Conservation (phyloP, 2,113 vertebrate species). For the Hiodon tergisus region DNA sequence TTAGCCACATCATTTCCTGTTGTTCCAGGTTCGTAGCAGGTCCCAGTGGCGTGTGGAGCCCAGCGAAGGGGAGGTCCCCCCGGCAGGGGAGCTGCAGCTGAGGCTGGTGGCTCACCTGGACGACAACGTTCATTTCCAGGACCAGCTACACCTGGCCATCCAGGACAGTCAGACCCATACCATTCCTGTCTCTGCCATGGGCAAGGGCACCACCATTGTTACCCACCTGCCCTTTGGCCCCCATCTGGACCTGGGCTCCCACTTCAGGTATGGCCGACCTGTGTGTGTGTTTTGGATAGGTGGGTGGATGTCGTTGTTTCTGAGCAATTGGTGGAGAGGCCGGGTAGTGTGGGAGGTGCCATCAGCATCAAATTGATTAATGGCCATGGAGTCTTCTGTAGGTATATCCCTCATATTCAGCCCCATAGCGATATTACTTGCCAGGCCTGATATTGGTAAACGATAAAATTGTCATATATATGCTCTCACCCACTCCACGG, state of each 20-base stretch:
- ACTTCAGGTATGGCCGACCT: constrained; percentile 69
- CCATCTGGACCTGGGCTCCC: constrained; percentile 67
- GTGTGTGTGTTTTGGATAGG: background rate
- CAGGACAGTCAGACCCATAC: constrained; percentile 52
- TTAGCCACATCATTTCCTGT: constrained; percentile 1
- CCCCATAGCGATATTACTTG: background rate
- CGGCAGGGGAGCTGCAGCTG: constrained; percentile 54
- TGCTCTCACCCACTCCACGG: background rate
- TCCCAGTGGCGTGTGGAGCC: constrained; percentile 71
- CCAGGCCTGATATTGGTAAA: background rate
- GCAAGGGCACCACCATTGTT: constrained; percentile 75
- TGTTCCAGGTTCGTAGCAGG: constrained; percentile 50
- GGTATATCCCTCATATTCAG: constrained; percentile 7
- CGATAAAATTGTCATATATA: constrained; percentile 15
- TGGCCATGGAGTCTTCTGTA: background rate
- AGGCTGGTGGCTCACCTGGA: constrained; percentile 67
- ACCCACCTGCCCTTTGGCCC: constrained; percentile 68
- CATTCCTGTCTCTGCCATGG: constrained; percentile 61
- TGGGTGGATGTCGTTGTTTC: background rate
- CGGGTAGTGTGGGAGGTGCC: background rate
- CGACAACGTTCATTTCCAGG: constrained; percentile 64
- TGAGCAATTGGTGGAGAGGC: background rate
- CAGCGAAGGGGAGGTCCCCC: constrained; percentile 60
- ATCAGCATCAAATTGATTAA: background rate
- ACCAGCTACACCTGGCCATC: constrained; percentile 61